Base-by-base conservation (phyloP, 1,140 invertebrate species). In the Bombus terrestris region DNA sequence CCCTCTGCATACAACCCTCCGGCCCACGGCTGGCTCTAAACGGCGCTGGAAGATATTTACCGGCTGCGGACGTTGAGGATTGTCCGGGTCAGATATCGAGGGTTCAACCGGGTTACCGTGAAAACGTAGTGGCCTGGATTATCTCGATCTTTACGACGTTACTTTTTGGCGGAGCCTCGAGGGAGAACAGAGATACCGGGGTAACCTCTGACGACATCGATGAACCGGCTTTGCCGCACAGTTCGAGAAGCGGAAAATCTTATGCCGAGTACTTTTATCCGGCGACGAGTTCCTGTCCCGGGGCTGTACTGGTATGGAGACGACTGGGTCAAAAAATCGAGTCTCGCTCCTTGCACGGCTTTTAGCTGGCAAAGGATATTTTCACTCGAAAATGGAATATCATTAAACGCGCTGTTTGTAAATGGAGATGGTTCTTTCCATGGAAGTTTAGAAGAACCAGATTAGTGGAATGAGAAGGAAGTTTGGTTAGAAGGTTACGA, bases 61-160 rank as follows among this genome's bases (percentile, higher is more conserved):
- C 86, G 79, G 82, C 43, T 81, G 83, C 72, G 86, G 86, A 90
- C 83, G 80, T 90, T 13, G 47, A 69, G 86, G 86, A 81, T 91
- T 88, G 71, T 71, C 64, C 57, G 81, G 82, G 57, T 79, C 57
- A 81, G 74, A 87, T 88, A 86, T 43, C 77, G 43, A 35, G 64
- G 81, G 83, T 68, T 41, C 39, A 59, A 78, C 83, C 86, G 81
- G 83, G 89, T 84, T 90, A 90, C 68, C 66, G 25, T 69, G 81
- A 69, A 90, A 66, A 88, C 68, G 69, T 91, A 88, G 83, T 71
- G 69, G 81, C 32, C 18, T 53, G 90, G 90, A 91, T 91, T 91
- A 91, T 91, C 90, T 86, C 80, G 87, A 90, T 91, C 87, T 91
- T 90, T 91, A 91, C 89, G 89, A 91, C 75, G 86, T 90, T 90